Base-by-base conservation (phyloP, 2,888 invertebrate species). In the Schizotus pectinicornis region DNA sequence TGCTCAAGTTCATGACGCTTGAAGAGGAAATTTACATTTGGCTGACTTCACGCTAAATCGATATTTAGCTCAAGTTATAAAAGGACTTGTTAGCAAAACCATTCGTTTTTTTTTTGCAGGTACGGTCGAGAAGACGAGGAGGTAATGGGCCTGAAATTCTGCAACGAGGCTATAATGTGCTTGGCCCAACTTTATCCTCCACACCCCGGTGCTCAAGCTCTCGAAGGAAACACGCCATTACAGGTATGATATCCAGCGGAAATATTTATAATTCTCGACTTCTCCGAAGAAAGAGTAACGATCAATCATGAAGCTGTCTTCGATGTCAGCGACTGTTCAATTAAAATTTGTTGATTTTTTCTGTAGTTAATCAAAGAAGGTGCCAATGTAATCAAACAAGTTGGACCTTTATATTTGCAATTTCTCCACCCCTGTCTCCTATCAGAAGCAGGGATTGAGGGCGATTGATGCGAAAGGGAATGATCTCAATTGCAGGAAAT, bases 71-170 rank as follows among this genome's bases (percentile, higher is more conserved):
- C 11, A n/a, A 14, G n/a, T 8, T 38, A 12, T 39, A 1, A 39
- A 39, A 22, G 22, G n/a, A n/a, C n/a, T 22, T 11, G 11, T n/a
- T 8, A 13, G 3, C 1, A 31, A 43, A 22, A 47, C n/a, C n/a
- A n/a, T n/a, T n/a, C n/a, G n/a, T n/a, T n/a, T n/a, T 9, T 11
- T 59, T 48, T 56, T 67, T 68, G n/a, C 77, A 89, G 89, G 68
- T 98, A 98, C 77, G 98, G 98, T 0, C 85, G 98, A 42, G 98
- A 98, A 81, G 98, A 98, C 78, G 92, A 98, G 77, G 98, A 98
- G 80, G 98, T 98, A 14, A 93, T 98, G 89, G 98, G 98, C 0
- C 85, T 98, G 67, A 95, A 96, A 74, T 98, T 98, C 83, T 94
- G 97, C 82, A 98, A 98, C 79, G 98, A 98, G 81, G 93, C 97